Conservation (phyloP, 2,888 invertebrate species). For the Cyrtodaria siliqua region DNA sequence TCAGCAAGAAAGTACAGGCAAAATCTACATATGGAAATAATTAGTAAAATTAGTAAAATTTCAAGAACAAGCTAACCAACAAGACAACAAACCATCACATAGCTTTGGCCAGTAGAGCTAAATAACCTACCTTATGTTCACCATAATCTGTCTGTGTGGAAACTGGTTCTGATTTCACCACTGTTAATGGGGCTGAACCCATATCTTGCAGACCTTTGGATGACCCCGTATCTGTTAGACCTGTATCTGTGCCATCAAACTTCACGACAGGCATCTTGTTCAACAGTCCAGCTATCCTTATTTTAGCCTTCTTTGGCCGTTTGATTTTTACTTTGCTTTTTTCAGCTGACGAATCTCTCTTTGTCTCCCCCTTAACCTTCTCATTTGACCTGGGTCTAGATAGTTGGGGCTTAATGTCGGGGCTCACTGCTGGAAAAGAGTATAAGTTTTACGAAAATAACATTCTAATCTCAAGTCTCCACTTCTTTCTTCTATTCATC, state of each 20-base stretch:
- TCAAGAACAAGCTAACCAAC: no score
- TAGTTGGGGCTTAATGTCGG: conserved; percentile 1
- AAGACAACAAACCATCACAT: no score
- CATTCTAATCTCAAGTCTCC: no score
- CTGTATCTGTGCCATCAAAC: not conserved
- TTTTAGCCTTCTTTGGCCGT: no score
- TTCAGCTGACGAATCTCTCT: no score
- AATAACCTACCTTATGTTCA: conserved; percentile 18
- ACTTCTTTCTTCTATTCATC: no score
- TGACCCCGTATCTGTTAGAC: conserved; percentile 26
- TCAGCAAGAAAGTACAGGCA: no score
- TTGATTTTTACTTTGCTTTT: not conserved
- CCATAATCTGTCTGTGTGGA: conserved; percentile 42
- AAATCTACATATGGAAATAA: no score
- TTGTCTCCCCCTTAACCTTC: not conserved
- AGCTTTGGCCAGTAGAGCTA: no score
- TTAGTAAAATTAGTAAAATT: no score
- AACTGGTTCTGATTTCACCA: conserved; percentile 36
- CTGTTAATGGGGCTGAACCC: not conserved
- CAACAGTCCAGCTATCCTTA: no score
- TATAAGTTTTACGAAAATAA: not conserved
- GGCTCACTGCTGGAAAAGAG: conserved; percentile 1
- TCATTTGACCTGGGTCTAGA: conserved; percentile 3
- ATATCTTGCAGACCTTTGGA: conserved; percentile 16
- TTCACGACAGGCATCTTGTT: no score